These are phyloP conservation scores for Pollenia griseotomentosa DNA, from an alignment of 2,888 invertebrate genomes.

Conservation along the genomic window DNA sequence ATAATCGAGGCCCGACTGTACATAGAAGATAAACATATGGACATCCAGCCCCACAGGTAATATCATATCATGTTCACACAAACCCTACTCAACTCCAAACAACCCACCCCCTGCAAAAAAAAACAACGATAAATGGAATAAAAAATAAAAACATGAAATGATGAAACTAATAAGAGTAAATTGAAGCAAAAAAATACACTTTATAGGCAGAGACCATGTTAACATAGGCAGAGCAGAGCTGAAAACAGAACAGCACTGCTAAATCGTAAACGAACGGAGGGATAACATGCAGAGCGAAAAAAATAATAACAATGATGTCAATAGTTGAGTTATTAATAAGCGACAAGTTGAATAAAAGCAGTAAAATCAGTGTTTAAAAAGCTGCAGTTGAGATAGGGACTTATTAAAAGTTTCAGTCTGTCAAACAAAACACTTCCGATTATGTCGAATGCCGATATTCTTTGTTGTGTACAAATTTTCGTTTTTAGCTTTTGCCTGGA, in stretches of 20 bases:
- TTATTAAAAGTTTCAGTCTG: too few species aligned
- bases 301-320: not conserved
- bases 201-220: not conserved
- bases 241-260: too few species aligned
- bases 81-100: slow-evolving; percentile 4
- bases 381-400: too few species aligned
- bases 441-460: too few species aligned
- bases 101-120: slow-evolving; percentile 57
- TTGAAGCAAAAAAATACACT: slow-evolving; percentile 14
- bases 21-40: too few species aligned
- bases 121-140: not conserved
- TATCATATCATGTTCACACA: slow-evolving; percentile 4
- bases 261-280: not conserved
- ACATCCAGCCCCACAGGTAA: too few species aligned
- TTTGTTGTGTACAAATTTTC: too few species aligned
- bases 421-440: too few species aligned
- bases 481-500: too few species aligned
- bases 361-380: too few species aligned
- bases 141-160: not conserved
- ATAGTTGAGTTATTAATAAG: not conserved
- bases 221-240: slow-evolving; percentile 13
- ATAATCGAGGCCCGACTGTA: too few species aligned
- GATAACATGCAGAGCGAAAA: not conserved
- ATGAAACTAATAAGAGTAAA: not conserved
- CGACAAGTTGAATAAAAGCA: too few species aligned